Percentiles rank a stretch among this genome's conserved stretches.
Conservation (phyloP, 2,888 invertebrate species). For the Melitaea athalia region DNA sequence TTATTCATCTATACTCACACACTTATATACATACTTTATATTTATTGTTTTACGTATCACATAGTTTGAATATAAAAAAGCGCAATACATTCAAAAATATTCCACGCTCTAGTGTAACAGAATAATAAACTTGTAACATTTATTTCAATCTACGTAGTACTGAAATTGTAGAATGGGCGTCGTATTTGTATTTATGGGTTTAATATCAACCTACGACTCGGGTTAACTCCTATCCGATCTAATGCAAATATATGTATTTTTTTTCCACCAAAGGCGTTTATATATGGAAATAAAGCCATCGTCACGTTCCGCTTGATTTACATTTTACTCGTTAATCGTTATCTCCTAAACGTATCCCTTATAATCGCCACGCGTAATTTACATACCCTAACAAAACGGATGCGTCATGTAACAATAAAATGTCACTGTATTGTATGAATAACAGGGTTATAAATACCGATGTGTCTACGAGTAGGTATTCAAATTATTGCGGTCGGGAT, state of each 20-base stretch:
- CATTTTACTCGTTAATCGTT: conserved; percentile 32
- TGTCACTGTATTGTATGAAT: conserved; percentile 71
- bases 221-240: conserved; percentile 34
- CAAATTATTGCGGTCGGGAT: conserved; percentile 78
- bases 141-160: conserved; percentile 33
- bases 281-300: conserved; percentile 22
- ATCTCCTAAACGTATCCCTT: conserved; percentile 35
- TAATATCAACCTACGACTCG: conserved; percentile 35
- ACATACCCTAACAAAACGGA: conserved; percentile 53
- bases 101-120: conserved; percentile 3
- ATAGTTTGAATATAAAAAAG: neutral
- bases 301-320: conserved; percentile 24
- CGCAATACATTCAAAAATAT: neutral
- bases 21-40: neutral
- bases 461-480: conserved; percentile 70
- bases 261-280: conserved; percentile 19
- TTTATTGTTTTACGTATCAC: neutral
- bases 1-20: neutral
- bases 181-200: conserved; percentile 37
- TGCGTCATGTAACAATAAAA: conserved; percentile 65
- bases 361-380: conserved; percentile 53
- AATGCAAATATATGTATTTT: conserved; percentile 29
- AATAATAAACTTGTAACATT: conserved; percentile 29
- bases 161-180: conserved; percentile 26
- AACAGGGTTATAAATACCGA: conserved; percentile 73